Percentiles rank a stretch among this genome's conserved stretches.
These are phyloP conservation scores for Lithophane socia DNA, from an alignment of 2,888 invertebrate genomes.

Conservation along the genomic window DNA sequence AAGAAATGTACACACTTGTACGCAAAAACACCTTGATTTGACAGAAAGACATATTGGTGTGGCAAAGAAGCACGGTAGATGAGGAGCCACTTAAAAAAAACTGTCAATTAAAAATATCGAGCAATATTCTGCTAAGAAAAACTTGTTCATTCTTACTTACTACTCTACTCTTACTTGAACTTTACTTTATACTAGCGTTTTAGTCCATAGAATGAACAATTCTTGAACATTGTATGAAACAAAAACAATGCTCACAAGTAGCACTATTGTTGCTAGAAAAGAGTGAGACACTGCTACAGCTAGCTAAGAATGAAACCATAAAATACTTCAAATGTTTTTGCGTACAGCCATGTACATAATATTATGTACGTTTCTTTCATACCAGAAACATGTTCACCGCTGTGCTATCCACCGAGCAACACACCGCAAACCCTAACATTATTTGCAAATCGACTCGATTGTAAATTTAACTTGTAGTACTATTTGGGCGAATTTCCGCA, in stretches of 20 bases:
- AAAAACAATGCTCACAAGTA: background rate
- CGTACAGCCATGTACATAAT: constrained; percentile 49
- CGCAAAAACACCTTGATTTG: constrained; percentile 28
- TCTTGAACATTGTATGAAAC: background rate
- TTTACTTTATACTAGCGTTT: background rate
- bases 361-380: constrained; percentile 47
- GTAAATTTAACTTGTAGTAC: constrained; percentile 86
- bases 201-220: background rate
- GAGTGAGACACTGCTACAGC: background rate
- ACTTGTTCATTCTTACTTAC: background rate
- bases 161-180: background rate
- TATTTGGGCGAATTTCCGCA: constrained; percentile 87
- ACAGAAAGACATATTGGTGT: background rate
- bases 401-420: constrained; percentile 52
- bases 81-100: background rate
- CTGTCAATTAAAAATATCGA: background rate
- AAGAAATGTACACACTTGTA: constrained; percentile 45
- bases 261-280: background rate
- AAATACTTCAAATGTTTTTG: constrained; percentile 29
- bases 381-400: constrained; percentile 47
- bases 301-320: constrained; percentile 1
- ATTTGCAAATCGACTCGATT: constrained; percentile 76
- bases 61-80: background rate
- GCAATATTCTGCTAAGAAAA: background rate
- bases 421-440: constrained; percentile 63